phyloP scores from a whole-genome alignment of 2,113 vertebrate species.

The Melanerpes aurifrons region DNA sequence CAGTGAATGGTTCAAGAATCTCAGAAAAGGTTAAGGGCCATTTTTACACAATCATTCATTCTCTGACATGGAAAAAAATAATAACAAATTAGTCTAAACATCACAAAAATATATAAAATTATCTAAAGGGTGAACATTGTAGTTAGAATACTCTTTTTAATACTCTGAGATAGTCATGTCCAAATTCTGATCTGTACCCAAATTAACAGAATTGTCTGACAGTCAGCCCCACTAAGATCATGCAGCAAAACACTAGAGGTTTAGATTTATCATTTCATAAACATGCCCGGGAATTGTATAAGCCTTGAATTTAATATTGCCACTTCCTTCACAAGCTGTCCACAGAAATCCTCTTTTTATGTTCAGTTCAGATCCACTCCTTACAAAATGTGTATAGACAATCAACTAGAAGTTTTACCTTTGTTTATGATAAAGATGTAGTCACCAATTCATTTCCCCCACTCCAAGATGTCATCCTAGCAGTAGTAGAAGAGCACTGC shows the following conservation, averaged over 20 bases:
- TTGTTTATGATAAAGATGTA: not conserved
- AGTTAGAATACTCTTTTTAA: not conserved
- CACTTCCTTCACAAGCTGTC: not conserved
- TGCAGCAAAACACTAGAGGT: not conserved
- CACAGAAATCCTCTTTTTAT: not conserved
- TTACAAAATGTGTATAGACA: not conserved
- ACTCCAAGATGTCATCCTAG: not conserved
- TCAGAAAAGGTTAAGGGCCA: not conserved
- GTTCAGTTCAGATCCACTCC: not conserved
- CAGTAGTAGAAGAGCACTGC: not conserved
- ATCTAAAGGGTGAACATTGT: not conserved
- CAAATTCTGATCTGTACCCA: not conserved
- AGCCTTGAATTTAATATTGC: not conserved
- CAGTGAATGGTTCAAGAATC: not conserved
- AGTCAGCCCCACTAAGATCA: not conserved
- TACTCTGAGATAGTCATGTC: not conserved
- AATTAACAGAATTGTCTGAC: not conserved
- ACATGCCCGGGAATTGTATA: not conserved
- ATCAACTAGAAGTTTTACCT: not conserved
- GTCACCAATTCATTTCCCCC: not conserved
- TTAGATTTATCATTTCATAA: not conserved
- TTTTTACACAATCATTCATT: constrained; percentile 7
- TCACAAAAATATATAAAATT: not conserved
- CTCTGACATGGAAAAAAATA: not conserved
- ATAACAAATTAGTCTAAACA: not conserved